Conservation (phyloP, 2,797 vertebrate species). For the Gadopsis marmoratus region DNA sequence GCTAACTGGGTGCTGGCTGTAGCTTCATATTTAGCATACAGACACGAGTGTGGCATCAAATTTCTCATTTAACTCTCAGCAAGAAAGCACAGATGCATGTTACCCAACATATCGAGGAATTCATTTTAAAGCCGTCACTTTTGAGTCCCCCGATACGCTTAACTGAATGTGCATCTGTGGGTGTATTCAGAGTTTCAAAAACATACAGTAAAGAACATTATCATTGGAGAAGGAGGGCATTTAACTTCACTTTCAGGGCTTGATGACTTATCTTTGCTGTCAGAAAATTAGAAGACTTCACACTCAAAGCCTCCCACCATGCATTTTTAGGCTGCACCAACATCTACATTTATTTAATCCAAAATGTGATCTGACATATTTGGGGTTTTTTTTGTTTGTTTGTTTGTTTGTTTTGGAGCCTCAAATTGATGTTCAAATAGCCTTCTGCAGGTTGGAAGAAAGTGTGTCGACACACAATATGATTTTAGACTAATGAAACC, state of each 20-base stretch:
- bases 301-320: not conserved
- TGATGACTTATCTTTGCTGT: not conserved
- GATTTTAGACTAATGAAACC: not conserved
- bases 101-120: not conserved
- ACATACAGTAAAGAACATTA: not conserved
- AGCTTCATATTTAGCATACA: not conserved
- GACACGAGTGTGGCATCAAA: not conserved
- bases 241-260: not conserved
- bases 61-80: not conserved
- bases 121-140: no score
- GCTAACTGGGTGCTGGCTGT: no score
- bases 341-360: not conserved
- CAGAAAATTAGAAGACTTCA: not conserved
- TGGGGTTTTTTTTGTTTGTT: no score
- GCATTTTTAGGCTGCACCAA: not conserved
- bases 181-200: no score
- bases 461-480: not conserved
- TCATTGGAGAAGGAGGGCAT: not conserved
- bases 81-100: not conserved
- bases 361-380: not conserved
- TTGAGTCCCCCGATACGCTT: no score
- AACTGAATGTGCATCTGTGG: no score
- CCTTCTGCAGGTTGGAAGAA: not conserved
- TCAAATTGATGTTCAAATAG: not conserved
- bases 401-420: no score